These are phyloP conservation scores for Lutjanus erythropterus DNA, from an alignment of 2,113 vertebrate genomes.

Conservation along the genomic window DNA sequence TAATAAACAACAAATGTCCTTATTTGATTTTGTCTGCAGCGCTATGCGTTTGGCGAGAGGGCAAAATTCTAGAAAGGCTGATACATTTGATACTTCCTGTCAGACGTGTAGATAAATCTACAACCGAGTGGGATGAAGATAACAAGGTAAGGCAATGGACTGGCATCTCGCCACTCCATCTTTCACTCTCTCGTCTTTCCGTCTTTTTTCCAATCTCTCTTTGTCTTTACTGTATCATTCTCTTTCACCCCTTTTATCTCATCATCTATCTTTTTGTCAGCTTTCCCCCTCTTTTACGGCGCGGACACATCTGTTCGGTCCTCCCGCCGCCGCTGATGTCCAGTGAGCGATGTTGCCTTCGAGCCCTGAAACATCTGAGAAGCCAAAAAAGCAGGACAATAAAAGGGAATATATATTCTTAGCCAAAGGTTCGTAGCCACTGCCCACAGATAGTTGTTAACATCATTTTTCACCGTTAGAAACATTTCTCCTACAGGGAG, in stretches of 20 bases:
- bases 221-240: constrained; percentile 66
- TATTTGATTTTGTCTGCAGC: constrained; percentile 27
- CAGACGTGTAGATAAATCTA: constrained; percentile 57
- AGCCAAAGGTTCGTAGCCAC: constrained; percentile 59
- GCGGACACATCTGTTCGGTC: constrained; percentile 53
- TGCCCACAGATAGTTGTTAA: constrained; percentile 68
- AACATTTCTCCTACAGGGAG: constrained; percentile 37
- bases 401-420: constrained; percentile 69
- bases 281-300: constrained; percentile 49
- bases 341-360: constrained; percentile 64
- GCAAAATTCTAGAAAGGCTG: constrained; percentile 32
- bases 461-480: constrained; percentile 65
- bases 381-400: constrained; percentile 67
- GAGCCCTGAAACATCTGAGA: constrained; percentile 59
- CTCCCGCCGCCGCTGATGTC: constrained; percentile 41
- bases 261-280: constrained; percentile 75
- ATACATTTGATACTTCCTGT: constrained; percentile 48
- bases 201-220: constrained; percentile 53
- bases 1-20: constrained; percentile 28
- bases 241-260: constrained; percentile 59
- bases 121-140: constrained; percentile 64
- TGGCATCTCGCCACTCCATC: constrained; percentile 52
- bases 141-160: constrained; percentile 61
- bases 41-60: constrained; percentile 14
- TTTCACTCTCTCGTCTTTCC: constrained; percentile 33